These are phyloP conservation scores for Menidia menidia DNA, from an alignment of 2,797 vertebrate species.

Conservation along the genomic window DNA sequence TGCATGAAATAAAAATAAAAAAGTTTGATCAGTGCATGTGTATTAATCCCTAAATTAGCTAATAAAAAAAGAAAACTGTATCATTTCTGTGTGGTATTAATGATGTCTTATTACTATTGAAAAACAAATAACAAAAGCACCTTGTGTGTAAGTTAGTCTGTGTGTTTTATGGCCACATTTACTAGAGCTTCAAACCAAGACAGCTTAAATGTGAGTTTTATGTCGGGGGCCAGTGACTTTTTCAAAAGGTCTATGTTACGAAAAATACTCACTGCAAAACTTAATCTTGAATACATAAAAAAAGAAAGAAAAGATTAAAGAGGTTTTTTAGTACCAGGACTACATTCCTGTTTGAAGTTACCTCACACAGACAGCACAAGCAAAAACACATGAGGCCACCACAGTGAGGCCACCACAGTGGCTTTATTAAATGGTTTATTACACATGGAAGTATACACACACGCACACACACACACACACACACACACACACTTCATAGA, in stretches of 20 bases:
- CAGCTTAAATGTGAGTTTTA: constrained; percentile 26
- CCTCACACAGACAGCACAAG: constrained; percentile 31
- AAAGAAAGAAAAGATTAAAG: constrained; percentile 11
- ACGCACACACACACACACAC: constrained; percentile 28
- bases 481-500: constrained; percentile 10
- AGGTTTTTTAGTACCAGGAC: constrained; percentile 42
- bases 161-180: background rate
- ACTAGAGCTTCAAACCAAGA: background rate
- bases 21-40: too few relatives aligned
- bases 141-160: background rate
- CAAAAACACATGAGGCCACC: constrained; percentile 59
- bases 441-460: constrained; percentile 21
- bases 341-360: constrained; percentile 67
- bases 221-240: background rate
- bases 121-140: too few relatives aligned
- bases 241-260: constrained; percentile 30
- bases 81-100: too few relatives aligned
- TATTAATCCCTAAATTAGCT: too few relatives aligned
- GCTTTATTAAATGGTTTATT: constrained; percentile 40
- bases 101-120: too few relatives aligned
- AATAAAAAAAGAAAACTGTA: too few relatives aligned
- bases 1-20: too few relatives aligned
- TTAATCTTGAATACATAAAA: constrained; percentile 34
- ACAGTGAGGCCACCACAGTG: constrained; percentile 48
- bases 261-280: constrained; percentile 30